Conservation (phyloP, 2,888 invertebrate species). For the Megalurothrips usitatus region DNA sequence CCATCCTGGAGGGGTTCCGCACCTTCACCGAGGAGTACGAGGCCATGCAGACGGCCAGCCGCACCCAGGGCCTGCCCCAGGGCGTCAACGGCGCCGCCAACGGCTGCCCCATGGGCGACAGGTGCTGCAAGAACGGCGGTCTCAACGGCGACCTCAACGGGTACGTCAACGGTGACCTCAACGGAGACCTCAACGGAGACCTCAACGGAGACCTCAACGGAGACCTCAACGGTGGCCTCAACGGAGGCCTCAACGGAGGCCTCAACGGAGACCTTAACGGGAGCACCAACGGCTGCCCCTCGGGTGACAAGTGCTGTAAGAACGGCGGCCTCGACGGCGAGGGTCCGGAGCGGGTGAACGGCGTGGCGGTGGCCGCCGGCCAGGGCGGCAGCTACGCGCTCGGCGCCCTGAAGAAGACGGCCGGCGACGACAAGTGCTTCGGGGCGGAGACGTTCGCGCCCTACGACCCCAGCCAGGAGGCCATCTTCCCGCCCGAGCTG, state of each 20-base stretch:
- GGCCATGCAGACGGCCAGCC: conserved; percentile 43
- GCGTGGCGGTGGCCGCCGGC: conserved; percentile 30
- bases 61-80: not conserved
- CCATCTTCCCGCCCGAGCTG: conserved; percentile 90
- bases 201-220: conserved; percentile 4
- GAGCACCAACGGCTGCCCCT: not conserved
- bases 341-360: conserved; percentile 28
- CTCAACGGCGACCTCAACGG: not conserved
- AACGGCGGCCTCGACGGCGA: not conserved
- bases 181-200: not conserved
- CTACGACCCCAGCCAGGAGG: conserved; percentile 77
- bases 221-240: too few species aligned
- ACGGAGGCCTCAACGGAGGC: too few species aligned
- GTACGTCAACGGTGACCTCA: not conserved
- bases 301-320: not conserved
- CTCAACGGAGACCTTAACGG: too few species aligned
- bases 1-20: conserved; percentile 85
- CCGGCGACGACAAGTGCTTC: conserved; percentile 49
- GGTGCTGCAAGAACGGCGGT: conserved; percentile 56
- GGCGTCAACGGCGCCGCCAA: conserved; percentile 34
- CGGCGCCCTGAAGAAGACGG: not conserved
- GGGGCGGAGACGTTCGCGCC: conserved; percentile 61
- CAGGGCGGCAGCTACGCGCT: conserved; percentile 35
- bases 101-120: conserved; percentile 58
- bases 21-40: conserved; percentile 77